Evolutionary conservation across 2,113 vertebrate species (phyloP).

Genomic region (Callionymus lyra): DNA sequence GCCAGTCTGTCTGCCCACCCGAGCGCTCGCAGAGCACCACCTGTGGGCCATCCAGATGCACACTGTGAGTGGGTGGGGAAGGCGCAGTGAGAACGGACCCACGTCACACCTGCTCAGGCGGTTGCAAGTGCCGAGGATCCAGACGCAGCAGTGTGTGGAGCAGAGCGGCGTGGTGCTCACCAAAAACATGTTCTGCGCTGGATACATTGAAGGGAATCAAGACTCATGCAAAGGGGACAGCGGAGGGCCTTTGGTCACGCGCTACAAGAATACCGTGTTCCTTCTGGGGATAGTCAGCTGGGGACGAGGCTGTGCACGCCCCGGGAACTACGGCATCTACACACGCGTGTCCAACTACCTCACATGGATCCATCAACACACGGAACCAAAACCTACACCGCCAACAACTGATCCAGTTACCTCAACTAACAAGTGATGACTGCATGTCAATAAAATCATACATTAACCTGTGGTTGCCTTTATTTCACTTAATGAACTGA

Average conservation of each 20-base stretch:
- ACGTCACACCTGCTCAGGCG: slow-evolving; percentile 66
- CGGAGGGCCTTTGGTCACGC: slow-evolving; percentile 81
- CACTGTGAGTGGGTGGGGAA: slow-evolving; percentile 87
- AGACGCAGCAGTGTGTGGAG: slow-evolving; percentile 71
- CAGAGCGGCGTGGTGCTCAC: slow-evolving; percentile 68
- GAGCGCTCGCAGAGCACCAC: slow-evolving; percentile 53
- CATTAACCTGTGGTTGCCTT: no score
- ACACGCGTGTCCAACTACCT: slow-evolving; percentile 82
- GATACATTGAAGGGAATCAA: slow-evolving; percentile 70
- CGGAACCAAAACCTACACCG: slow-evolving; percentile 20
- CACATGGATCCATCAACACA: slow-evolving; percentile 70
- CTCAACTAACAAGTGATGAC: no score
- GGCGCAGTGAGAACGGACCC: slow-evolving; percentile 69
- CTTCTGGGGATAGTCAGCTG: slow-evolving; percentile 89
- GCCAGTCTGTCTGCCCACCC: slow-evolving; percentile 78
- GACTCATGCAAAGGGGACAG: slow-evolving; percentile 93
- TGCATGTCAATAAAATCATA: no score
- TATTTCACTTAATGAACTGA: no score
- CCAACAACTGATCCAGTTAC: no score
- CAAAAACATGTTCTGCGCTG: slow-evolving; percentile 93
- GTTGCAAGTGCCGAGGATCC: slow-evolving; percentile 74
- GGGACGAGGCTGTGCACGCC: slow-evolving; percentile 82
- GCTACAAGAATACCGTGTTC: slow-evolving; percentile 77
- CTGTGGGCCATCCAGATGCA: slow-evolving; percentile 70
- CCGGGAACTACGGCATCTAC: slow-evolving; percentile 82